A percentile compares a stretch with the other conserved stretches of the same genome.
Conservation (phyloP, 2,888 invertebrate genomes). For the Leptopterna dolabrata region DNA sequence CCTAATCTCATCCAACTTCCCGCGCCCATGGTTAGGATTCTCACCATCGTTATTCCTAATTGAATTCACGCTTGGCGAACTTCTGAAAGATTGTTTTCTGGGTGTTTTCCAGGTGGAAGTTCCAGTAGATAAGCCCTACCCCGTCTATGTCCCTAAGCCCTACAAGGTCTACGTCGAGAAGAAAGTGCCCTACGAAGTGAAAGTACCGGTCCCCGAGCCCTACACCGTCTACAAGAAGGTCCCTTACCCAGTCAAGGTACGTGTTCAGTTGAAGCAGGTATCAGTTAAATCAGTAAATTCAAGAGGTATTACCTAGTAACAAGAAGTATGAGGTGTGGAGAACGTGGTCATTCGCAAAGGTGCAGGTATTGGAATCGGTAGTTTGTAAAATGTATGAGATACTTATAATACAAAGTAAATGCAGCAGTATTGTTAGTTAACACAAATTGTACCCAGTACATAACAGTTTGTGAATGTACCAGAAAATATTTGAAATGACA, state of each 20-base stretch:
- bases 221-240: conserved; percentile 73
- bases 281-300: too few relatives aligned
- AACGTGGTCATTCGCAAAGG: too few relatives aligned
- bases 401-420: too few relatives aligned
- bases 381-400: too few relatives aligned
- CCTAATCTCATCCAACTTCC: not conserved
- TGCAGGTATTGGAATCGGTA: too few relatives aligned
- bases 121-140: conserved; percentile 69
- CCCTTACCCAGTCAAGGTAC: conserved; percentile 70
- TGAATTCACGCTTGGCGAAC: not conserved
- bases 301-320: too few relatives aligned
- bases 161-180: conserved; percentile 82
- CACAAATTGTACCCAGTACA: too few relatives aligned
- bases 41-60: not conserved
- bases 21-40: not conserved
- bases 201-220: conserved; percentile 46
- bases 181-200: conserved; percentile 70
- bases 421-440: too few relatives aligned
- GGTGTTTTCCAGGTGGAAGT: conserved; percentile 72
- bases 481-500: too few relatives aligned
- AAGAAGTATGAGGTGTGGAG: too few relatives aligned
- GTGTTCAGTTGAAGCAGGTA: too few relatives aligned
- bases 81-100: not conserved
- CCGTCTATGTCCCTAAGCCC: conserved; percentile 80
- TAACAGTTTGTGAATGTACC: too few relatives aligned